phyloP scores from a whole-genome alignment of 2,888 invertebrate species.

The Phanerotoma sp. region DNA sequence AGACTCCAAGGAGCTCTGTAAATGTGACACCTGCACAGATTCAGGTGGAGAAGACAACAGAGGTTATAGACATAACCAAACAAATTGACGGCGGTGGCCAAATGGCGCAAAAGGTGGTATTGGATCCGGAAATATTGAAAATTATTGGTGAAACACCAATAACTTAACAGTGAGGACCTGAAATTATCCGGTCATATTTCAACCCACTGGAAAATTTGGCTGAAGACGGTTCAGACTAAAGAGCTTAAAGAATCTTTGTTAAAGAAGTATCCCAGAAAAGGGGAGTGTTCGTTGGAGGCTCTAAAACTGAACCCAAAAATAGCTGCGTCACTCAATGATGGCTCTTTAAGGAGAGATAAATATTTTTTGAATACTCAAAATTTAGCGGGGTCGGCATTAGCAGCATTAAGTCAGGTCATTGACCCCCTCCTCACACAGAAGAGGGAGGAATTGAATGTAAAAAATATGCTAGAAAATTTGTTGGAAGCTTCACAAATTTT shows the following conservation, averaged over 20 bases:
- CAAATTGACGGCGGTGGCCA: too few species aligned
- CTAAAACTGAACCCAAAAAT: conserved; percentile 29
- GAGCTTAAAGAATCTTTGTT: conserved; percentile 24
- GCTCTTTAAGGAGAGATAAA: conserved; percentile 30
- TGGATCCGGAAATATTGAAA: conserved; percentile 2
- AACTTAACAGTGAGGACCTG: conserved; percentile 17
- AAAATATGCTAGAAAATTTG: conserved; percentile 19
- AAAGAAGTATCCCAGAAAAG: conserved; percentile 27
- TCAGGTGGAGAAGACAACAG: neutral
- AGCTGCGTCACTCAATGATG: conserved; percentile 23
- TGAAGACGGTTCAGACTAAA: conserved; percentile 26
- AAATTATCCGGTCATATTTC: conserved; percentile 4
- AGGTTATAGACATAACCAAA: neutral
- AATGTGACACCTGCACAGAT: too few species aligned
- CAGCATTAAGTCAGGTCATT: conserved; percentile 26
- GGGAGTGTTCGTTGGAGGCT: conserved; percentile 29
- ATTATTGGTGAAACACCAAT: conserved; percentile 7
- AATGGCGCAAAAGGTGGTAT: too few species aligned
- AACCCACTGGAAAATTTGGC: conserved; percentile 27
- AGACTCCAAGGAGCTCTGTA: neutral
- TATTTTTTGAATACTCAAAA: conserved; percentile 28
- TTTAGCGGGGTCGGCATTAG: conserved; percentile 27
- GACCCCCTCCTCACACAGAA: conserved; percentile 21
- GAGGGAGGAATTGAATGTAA: conserved; percentile 17
- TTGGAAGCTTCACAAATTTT: conserved; percentile 26